Conservation (phyloP, 2,888 invertebrate genomes). For the Pilophorus perplexus region DNA sequence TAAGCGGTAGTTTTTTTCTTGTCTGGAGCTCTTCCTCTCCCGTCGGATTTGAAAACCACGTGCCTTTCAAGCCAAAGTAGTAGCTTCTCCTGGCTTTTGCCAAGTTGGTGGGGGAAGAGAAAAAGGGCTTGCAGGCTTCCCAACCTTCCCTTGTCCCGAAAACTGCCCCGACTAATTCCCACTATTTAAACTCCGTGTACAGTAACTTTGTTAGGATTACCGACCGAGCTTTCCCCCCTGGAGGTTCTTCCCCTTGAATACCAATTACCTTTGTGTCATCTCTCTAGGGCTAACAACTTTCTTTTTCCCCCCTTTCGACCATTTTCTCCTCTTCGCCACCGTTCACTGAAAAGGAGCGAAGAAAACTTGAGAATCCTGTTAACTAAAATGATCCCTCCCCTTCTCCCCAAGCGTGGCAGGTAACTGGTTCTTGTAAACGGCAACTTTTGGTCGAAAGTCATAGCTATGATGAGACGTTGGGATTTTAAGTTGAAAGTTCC, state of each 20-base stretch:
- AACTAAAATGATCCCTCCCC: conserved; percentile 22
- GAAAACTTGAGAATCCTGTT: conserved; percentile 38
- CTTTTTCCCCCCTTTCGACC: conserved; percentile 19
- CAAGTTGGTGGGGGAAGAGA: not conserved
- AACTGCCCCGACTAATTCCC: conserved; percentile 38
- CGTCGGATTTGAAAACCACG: conserved; percentile 2
- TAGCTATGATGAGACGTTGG: conserved; percentile 3
- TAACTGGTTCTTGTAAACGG: conserved; percentile 33
- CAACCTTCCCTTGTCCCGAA: not conserved
- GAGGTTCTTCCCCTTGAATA: conserved; percentile 19
- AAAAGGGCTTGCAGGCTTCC: not conserved
- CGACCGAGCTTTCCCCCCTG: conserved; percentile 11
- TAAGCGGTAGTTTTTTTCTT: conserved; percentile 1
- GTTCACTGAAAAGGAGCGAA: conserved; percentile 22
- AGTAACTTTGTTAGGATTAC: conserved; percentile 40
- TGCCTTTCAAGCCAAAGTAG: conserved; percentile 23
- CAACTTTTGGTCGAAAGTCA: conserved; percentile 25
- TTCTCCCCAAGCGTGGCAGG: too few relatives aligned
- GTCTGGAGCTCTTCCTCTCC: not conserved
- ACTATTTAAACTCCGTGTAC: conserved; percentile 39
- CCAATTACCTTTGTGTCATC: conserved; percentile 40
- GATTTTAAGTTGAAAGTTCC: conserved; percentile 17
- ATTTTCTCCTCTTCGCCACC: not conserved
- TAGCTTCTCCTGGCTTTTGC: not conserved
- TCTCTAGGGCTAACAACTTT: conserved; percentile 35